These are phyloP conservation scores for Heliornis fulica DNA, from an alignment of 2,113 vertebrate species.

Conservation along the genomic window DNA sequence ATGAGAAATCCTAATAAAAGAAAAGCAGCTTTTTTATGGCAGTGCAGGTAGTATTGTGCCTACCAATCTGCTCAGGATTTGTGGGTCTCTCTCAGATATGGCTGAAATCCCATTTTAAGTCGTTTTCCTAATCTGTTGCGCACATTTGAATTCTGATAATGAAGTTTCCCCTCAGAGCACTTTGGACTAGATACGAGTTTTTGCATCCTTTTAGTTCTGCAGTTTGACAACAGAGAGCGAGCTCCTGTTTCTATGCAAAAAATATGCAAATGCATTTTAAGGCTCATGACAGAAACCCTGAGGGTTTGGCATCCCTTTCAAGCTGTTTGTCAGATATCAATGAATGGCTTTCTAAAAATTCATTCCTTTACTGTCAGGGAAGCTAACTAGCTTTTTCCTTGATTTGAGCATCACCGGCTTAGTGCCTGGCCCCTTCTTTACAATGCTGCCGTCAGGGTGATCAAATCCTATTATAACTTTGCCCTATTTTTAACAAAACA, in stretches of 20 bases:
- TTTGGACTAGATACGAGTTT: slow-evolving; percentile 15
- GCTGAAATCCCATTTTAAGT: background rate
- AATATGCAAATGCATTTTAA: slow-evolving; percentile 61
- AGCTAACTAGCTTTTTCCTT: slow-evolving; percentile 36
- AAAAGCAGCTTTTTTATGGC: background rate
- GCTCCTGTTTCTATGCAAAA: slow-evolving; percentile 59
- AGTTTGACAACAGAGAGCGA: slow-evolving; percentile 7
- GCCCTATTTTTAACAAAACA: slow-evolving; percentile 43
- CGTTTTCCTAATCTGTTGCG: background rate
- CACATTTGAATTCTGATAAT: slow-evolving; percentile 39
- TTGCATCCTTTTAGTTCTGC: slow-evolving; percentile 66
- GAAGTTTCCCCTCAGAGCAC: slow-evolving; percentile 12
- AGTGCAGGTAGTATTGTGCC: background rate
- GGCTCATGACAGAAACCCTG: slow-evolving; percentile 51
- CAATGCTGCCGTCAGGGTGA: slow-evolving; percentile 14
- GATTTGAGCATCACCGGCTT: slow-evolving; percentile 35
- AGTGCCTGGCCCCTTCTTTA: slow-evolving; percentile 32
- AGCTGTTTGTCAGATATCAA: slow-evolving; percentile 58
- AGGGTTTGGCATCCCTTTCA: slow-evolving; percentile 59
- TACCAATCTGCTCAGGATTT: background rate
- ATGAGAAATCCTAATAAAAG: background rate
- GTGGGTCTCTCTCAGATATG: background rate
- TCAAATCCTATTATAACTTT: slow-evolving; percentile 46
- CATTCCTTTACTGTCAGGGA: background rate
- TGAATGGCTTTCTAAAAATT: slow-evolving; percentile 13